Conservation (phyloP, 2,888 invertebrate species). For the Scaptomyza parva region DNA sequence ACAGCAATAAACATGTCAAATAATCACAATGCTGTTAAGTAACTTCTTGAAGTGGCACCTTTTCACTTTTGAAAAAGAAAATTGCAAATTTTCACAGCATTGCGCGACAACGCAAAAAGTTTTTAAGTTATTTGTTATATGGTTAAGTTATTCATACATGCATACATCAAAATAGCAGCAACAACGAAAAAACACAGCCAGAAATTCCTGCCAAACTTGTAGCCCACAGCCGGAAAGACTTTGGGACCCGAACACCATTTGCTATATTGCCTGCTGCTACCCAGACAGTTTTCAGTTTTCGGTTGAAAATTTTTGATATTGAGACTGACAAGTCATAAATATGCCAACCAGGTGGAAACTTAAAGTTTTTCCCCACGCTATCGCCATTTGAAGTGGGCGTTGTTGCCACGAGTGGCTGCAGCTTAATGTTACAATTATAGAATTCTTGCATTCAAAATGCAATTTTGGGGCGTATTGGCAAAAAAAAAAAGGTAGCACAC, state of each 20-base stretch:
- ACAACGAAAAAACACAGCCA: slow-evolving; percentile 49
- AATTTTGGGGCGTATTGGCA: slow-evolving; percentile 18
- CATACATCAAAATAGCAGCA: slow-evolving; percentile 28
- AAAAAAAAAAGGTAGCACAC: slow-evolving; percentile 9
- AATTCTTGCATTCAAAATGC: slow-evolving; percentile 46
- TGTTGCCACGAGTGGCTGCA: slow-evolving; percentile 40
- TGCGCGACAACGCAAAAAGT: slow-evolving; percentile 6
- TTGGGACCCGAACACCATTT: slow-evolving; percentile 16
- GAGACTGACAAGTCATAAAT: slow-evolving; percentile 62
- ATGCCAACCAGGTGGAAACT: slow-evolving; percentile 55
- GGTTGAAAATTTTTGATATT: slow-evolving; percentile 33
- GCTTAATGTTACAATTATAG: slow-evolving; percentile 44
- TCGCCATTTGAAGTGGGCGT: slow-evolving; percentile 51
- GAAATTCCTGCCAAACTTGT: slow-evolving; percentile 76
- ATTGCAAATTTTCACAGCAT: slow-evolving; percentile 17
- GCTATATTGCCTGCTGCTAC: slow-evolving; percentile 38
- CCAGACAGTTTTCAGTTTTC: slow-evolving; percentile 54
- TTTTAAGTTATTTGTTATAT: slow-evolving; percentile 37
- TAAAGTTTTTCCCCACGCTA: slow-evolving; percentile 18
- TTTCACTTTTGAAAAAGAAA: slow-evolving; percentile 28
- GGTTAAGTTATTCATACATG: slow-evolving; percentile 51
- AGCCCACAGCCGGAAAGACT: slow-evolving; percentile 56
- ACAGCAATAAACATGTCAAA: not conserved
- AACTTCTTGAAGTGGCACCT: slow-evolving; percentile 19
- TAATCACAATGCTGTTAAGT: slow-evolving; percentile 7